A percentile compares a stretch with the other conserved stretches of the same genome.
These are phyloP conservation scores for Ennomos quercinarius DNA, from an alignment of 2,888 invertebrate genomes.

Conservation along the genomic window DNA sequence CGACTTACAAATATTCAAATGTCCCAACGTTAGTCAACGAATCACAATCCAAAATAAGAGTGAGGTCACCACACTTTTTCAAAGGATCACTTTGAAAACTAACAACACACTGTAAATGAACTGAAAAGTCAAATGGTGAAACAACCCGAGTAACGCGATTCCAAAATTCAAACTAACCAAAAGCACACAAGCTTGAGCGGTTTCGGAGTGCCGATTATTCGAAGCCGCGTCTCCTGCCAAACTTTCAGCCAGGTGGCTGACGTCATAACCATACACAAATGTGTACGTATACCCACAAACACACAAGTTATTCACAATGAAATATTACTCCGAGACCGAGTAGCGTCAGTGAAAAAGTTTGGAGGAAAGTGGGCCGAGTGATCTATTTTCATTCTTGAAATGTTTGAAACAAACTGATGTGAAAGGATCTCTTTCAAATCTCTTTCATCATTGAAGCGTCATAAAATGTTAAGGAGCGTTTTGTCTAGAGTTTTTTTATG, in stretches of 20 bases:
- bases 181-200: slow-evolving; percentile 60
- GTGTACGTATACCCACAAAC: slow-evolving; percentile 64
- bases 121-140: slow-evolving; percentile 6
- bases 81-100: slow-evolving; percentile 2
- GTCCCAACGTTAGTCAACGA: slow-evolving; percentile 15
- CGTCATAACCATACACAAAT: slow-evolving; percentile 69
- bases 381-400: slow-evolving; percentile 36
- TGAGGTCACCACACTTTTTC: slow-evolving; percentile 9
- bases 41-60: slow-evolving; percentile 19
- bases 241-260: slow-evolving; percentile 78
- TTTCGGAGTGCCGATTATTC: slow-evolving; percentile 78
- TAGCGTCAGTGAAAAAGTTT: slow-evolving; percentile 55
- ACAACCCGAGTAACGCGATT: slow-evolving; percentile 58
- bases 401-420: slow-evolving; percentile 28
- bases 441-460: background rate
- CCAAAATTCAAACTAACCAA: slow-evolving; percentile 79
- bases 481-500: background rate
- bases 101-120: slow-evolving; percentile 10
- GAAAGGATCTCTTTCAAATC: slow-evolving; percentile 16
- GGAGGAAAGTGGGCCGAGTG: slow-evolving; percentile 29
- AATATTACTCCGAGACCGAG: slow-evolving; percentile 61
- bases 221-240: slow-evolving; percentile 81
- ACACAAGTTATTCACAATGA: slow-evolving; percentile 68
- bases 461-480: background rate
- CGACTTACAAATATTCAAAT: slow-evolving; percentile 10